Evolutionary conservation across 1,140 invertebrate species (phyloP), one percentile per base, ranked within the genome.

Genomic region (Paramacrobiotus metropolitanus): DNA sequence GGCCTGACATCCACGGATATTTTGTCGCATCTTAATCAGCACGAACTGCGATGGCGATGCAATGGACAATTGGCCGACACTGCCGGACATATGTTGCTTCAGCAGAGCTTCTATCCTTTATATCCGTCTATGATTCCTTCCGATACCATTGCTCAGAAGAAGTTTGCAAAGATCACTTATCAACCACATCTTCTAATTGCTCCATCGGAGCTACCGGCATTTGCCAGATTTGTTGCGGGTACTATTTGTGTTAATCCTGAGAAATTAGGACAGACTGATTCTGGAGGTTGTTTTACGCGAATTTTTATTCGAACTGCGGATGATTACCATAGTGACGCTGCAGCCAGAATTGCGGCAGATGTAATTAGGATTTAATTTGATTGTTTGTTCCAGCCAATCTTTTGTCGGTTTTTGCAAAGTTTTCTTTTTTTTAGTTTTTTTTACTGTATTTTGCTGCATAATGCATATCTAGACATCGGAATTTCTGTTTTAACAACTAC

Each of bases 241-340:
- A 85, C 83, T 65, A 72, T 87, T 24, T 81, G 85, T 4, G 72
- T 93, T 2, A 93, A 93, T 77, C 86, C 88, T 0, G 87, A 87
- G 66, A 77, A 80, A 63, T 69, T 90, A 44, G 77, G 79, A 0
- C 87, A 88, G 72, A 76, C 77, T 30, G 64, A 69, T 40, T 65
- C 67, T 62, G 77, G 77, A 29, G 83, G 83, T 61, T 75, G 72
- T 4, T 82, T 75, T 70, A 74, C 76, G 21, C 72, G 73, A 60
- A 65, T 82, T 30, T 34, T 66, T 9, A 62, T 70, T 3, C 62
- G 62, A 28, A 24, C 62, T 9, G 34, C 9, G 34, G n/a, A 40
- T 9, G 34, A 31, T n/a, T n/a, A n/a, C n/a, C n/a, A n/a, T n/a
- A n/a, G n/a, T n/a, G n/a, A n/a, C n/a, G n/a, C n/a, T n/a, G n/a